Evolutionary conservation across 2,888 invertebrate genomes (phyloP).

Genomic region (Caenorhabditis sinica): DNA sequence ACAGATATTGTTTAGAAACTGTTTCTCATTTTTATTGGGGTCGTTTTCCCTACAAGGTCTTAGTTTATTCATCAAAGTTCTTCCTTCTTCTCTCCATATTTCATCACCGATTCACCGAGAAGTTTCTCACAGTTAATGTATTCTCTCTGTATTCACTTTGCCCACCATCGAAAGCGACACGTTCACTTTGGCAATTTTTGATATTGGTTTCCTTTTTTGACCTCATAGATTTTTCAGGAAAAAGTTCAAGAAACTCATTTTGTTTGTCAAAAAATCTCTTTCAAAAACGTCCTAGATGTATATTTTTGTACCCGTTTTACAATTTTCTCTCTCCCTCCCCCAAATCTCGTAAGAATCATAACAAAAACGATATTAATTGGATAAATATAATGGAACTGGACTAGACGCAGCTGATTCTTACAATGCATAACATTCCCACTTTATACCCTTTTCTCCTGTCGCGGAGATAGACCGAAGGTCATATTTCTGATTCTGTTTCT

Average conservation of each 20-base stretch:
- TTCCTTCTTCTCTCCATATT: too few relatives aligned
- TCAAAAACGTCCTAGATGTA: background rate
- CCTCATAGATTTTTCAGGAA: background rate
- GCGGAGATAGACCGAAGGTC: background rate
- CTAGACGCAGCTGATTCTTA: background rate
- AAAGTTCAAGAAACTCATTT: background rate
- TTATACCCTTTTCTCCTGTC: too few relatives aligned
- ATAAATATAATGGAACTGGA: background rate
- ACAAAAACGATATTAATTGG: too few relatives aligned
- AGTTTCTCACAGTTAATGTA: background rate
- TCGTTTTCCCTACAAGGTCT: too few relatives aligned
- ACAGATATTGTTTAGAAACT: too few relatives aligned
- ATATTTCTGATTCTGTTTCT: too few relatives aligned
- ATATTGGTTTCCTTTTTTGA: too few relatives aligned
- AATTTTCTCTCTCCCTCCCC: background rate
- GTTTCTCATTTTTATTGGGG: too few relatives aligned
- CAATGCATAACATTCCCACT: too few relatives aligned
- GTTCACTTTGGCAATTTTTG: background rate
- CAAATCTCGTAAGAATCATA: background rate
- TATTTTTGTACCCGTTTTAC: background rate
- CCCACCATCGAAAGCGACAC: background rate
- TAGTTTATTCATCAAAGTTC: too few relatives aligned
- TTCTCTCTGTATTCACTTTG: background rate
- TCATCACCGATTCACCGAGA: too few relatives aligned
- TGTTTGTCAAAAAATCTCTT: background rate